phyloP scores from a whole-genome alignment of 2,888 invertebrate genomes.

The Cheilosia urbana region DNA sequence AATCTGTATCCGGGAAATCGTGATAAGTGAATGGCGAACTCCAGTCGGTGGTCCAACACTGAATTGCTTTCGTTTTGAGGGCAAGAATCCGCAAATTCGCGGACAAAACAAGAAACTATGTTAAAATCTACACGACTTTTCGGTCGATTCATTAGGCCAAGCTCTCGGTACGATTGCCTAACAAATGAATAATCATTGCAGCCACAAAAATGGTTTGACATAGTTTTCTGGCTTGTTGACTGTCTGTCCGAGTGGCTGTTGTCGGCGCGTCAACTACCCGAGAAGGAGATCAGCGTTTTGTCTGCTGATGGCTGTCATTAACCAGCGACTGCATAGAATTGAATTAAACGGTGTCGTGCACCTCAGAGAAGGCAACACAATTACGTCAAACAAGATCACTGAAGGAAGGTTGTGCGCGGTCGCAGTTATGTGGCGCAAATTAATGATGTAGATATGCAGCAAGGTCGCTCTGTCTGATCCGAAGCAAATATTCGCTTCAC shows the following conservation, averaged over 20 bases:
- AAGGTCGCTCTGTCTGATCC: constrained; percentile 46
- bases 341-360: constrained; percentile 23
- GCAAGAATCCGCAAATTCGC: constrained; percentile 29
- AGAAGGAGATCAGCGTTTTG: constrained; percentile 36
- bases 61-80: constrained; percentile 22
- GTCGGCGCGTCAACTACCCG: constrained; percentile 32
- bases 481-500: constrained; percentile 10
- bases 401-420: constrained; percentile 43
- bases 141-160: constrained; percentile 21
- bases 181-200: background rate
- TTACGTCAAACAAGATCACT: constrained; percentile 8
- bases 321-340: constrained; percentile 32
- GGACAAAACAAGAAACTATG: constrained; percentile 24
- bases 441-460: constrained; percentile 49
- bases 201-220: constrained; percentile 25
- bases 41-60: background rate
- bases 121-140: constrained; percentile 18
- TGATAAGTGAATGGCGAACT: constrained; percentile 36
- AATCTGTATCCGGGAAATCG: constrained; percentile 43
- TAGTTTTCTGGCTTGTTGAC: constrained; percentile 35
- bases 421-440: constrained; percentile 48
- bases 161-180: background rate
- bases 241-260: constrained; percentile 43
- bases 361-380: background rate
- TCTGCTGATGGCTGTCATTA: constrained; percentile 40